phyloP scores from a whole-genome alignment of 2,888 invertebrate genomes.

The Eupithecia subumbrata region DNA sequence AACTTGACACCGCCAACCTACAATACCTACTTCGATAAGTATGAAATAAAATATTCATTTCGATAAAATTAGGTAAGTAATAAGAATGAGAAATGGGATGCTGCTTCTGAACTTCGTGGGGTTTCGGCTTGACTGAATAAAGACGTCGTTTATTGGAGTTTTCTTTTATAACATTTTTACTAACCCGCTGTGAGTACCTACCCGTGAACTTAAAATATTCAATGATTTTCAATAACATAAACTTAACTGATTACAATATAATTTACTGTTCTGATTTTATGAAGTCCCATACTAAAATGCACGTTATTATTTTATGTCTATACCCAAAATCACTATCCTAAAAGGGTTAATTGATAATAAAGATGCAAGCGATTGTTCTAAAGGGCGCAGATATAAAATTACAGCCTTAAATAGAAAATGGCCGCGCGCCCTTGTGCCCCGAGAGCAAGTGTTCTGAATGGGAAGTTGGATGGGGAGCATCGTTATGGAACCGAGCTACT shows the following conservation, averaged over 20 bases:
- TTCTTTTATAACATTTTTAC: not conserved
- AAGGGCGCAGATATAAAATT: conserved; percentile 44
- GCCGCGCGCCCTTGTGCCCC: conserved; percentile 45
- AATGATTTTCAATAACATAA: not conserved
- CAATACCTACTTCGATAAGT: conserved; percentile 52
- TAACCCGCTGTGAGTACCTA: not conserved
- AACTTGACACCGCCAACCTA: conserved; percentile 66
- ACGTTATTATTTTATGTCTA: conserved; percentile 11
- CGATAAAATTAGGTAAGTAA: conserved; percentile 38
- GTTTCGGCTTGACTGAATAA: conserved; percentile 24
- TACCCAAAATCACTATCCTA: conserved; percentile 37
- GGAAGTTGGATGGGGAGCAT: conserved; percentile 45
- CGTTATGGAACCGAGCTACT: conserved; percentile 46
- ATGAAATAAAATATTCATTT: conserved; percentile 47
- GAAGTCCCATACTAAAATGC: not conserved
- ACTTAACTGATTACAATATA: not conserved
- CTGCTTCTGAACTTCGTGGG: conserved; percentile 25
- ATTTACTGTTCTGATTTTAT: not conserved
- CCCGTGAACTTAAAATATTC: not conserved
- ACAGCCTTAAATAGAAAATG: conserved; percentile 49
- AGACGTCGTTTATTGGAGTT: conserved; percentile 8
- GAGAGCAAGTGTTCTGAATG: conserved; percentile 49
- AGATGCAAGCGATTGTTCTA: conserved; percentile 42
- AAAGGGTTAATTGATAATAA: conserved; percentile 46
- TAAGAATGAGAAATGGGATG: conserved; percentile 41